A percentile compares a stretch with the other conserved stretches of the same genome.
Conservation (phyloP, 1,140 invertebrate genomes). For the Anastatus disparis region DNA sequence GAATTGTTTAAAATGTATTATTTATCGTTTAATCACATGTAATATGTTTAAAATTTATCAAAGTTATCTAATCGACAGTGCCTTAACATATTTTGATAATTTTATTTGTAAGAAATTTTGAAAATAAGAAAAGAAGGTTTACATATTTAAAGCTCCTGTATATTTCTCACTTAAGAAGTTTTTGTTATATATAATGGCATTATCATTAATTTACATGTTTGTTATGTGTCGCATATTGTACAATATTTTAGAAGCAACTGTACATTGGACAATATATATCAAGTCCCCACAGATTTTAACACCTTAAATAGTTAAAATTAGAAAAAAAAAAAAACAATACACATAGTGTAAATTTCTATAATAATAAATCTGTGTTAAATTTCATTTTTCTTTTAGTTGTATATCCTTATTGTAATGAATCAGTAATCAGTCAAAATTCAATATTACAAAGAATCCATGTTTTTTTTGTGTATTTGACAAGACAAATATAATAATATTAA, state of each 20-base stretch:
- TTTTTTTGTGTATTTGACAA: conserved; percentile 40
- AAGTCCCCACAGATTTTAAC: conserved; percentile 48
- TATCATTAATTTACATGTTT: conserved; percentile 61
- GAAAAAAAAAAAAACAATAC: conserved; percentile 38
- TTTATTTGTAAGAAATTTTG: conserved; percentile 21
- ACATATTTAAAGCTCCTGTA: conserved; percentile 43
- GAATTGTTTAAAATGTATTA: not conserved
- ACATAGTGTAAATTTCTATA: conserved; percentile 8
- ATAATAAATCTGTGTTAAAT: conserved; percentile 26
- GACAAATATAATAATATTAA: conserved; percentile 38
- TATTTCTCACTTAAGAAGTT: conserved; percentile 53
- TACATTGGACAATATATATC: conserved; percentile 54
- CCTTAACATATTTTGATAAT: conserved; percentile 34
- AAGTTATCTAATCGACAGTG: conserved; percentile 24
- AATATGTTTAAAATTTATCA: conserved; percentile 25
- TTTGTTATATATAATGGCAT: conserved; percentile 48
- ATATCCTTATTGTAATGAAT: conserved; percentile 6
- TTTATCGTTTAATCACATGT: conserved; percentile 10
- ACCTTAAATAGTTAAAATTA: conserved; percentile 44
- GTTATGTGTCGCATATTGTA: conserved; percentile 57
- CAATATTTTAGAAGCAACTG: conserved; percentile 51
- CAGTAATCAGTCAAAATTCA: conserved; percentile 34
- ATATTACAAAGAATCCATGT: conserved; percentile 37
- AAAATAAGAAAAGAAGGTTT: conserved; percentile 22
- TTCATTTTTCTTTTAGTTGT: conserved; percentile 21